Evolutionary conservation across 2,888 invertebrate genomes (phyloP).

Genomic region (Schizaphis graminum): DNA sequence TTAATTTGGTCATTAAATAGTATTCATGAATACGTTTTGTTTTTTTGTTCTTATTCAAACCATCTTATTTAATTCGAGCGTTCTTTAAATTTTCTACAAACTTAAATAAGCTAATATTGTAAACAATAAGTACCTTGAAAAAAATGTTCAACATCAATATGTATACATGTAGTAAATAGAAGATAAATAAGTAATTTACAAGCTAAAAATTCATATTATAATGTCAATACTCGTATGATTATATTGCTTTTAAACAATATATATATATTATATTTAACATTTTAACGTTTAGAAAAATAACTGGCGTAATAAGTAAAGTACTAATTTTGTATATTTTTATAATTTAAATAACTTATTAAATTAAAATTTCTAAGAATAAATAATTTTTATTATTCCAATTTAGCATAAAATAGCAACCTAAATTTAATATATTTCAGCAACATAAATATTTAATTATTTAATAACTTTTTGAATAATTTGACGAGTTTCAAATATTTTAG

Average conservation of each 20-base stretch:
- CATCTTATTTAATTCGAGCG: neutral
- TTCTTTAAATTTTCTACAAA: neutral
- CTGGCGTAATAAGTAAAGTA: neutral
- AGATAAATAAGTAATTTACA: neutral
- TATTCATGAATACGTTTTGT: conserved; percentile 1
- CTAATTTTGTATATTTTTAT: neutral
- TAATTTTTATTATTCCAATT: neutral
- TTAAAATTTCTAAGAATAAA: neutral
- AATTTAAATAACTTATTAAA: neutral
- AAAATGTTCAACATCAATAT: neutral
- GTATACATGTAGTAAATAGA: neutral
- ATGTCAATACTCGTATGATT: no score
- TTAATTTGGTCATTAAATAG: neutral
- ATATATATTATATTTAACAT: no score
- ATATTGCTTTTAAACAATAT: neutral
- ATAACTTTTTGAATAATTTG: neutral
- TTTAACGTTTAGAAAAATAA: neutral
- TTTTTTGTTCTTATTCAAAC: conserved; percentile 1
- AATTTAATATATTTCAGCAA: neutral
- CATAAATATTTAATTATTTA: neutral
- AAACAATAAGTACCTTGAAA: neutral
- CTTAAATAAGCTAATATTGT: neutral
- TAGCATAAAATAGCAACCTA: neutral
- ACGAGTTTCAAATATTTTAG: neutral
- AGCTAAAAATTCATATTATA: neutral